Evolutionary conservation across 23 tunicate species (phyloP).

Genomic region (Styela plicata): DNA sequence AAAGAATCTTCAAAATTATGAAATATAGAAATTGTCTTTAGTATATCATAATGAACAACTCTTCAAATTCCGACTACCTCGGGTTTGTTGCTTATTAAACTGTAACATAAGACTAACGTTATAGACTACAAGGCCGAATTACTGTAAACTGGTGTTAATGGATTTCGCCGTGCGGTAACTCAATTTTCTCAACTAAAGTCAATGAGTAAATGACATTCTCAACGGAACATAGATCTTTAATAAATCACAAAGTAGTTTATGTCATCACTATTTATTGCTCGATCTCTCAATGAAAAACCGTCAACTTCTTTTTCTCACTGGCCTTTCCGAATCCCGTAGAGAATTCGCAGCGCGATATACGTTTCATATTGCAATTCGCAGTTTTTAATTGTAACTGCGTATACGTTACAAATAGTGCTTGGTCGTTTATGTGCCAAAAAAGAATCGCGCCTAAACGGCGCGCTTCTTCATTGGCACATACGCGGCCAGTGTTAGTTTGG

Average conservation of each 20-base stretch:
- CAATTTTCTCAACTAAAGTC: not conserved
- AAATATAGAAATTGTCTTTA: too few species aligned
- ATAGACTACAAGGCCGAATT: too few species aligned
- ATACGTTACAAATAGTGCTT: not conserved
- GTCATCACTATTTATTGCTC: conserved; percentile 12
- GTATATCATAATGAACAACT: too few species aligned
- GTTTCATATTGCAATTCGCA: conserved; percentile 12
- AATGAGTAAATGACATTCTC: not conserved
- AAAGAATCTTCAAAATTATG: too few species aligned
- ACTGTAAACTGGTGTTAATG: not conserved
- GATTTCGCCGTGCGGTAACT: not conserved
- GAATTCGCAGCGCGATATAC: conserved; percentile 10
- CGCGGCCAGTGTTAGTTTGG: too few species aligned
- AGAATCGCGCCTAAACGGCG: too few species aligned
- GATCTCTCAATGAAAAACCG: conserved; percentile 10
- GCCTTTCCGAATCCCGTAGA: conserved; percentile 20
- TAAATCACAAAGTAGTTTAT: not conserved
- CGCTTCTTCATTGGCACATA: too few species aligned
- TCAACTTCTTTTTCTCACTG: not conserved
- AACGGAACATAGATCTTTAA: not conserved
- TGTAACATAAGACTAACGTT: too few species aligned
- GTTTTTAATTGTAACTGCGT: not conserved
- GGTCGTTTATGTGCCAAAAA: too few species aligned
- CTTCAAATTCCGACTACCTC: too few species aligned
- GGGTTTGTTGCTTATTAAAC: too few species aligned